These are phyloP conservation scores for Hyaena hyaena DNA, from an alignment of 2,113 vertebrate genomes.

Conservation along the genomic window DNA sequence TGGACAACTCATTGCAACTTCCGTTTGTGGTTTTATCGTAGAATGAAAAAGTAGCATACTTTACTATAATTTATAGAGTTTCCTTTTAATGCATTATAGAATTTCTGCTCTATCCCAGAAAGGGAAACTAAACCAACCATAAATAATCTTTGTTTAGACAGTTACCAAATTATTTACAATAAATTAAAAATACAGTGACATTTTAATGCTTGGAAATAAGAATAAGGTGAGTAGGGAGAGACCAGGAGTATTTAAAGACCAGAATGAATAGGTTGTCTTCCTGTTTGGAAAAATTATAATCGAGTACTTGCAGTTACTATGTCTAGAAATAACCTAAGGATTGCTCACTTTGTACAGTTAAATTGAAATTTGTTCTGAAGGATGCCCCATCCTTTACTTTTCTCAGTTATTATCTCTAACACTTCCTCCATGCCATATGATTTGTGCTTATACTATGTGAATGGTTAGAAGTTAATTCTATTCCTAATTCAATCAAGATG, in stretches of 20 bases:
- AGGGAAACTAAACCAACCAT: not conserved
- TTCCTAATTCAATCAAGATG: not conserved
- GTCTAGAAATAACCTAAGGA: not conserved
- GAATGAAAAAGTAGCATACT: not conserved
- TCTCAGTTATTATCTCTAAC: not conserved
- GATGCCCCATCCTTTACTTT: not conserved
- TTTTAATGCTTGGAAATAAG: conserved; percentile 46
- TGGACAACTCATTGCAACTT: not conserved
- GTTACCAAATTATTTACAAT: conserved; percentile 10
- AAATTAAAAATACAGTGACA: conserved; percentile 22
- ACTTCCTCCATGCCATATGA: not conserved
- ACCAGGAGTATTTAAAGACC: not conserved
- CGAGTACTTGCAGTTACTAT: not conserved
- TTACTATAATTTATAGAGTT: conserved; percentile 3
- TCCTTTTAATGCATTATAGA: not conserved
- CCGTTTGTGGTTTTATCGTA: not conserved
- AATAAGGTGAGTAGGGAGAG: not conserved
- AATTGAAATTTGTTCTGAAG: conserved; percentile 26
- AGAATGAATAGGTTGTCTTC: not conserved
- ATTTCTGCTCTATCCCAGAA: not conserved
- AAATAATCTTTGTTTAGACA: conserved; percentile 44
- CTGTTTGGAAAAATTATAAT: not conserved
- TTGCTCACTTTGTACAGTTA: not conserved
- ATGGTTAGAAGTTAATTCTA: not conserved
- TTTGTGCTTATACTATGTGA: not conserved